Evolutionary conservation across 2,888 invertebrate species (phyloP).

Genomic region (Cremastobaeus sp.): DNA sequence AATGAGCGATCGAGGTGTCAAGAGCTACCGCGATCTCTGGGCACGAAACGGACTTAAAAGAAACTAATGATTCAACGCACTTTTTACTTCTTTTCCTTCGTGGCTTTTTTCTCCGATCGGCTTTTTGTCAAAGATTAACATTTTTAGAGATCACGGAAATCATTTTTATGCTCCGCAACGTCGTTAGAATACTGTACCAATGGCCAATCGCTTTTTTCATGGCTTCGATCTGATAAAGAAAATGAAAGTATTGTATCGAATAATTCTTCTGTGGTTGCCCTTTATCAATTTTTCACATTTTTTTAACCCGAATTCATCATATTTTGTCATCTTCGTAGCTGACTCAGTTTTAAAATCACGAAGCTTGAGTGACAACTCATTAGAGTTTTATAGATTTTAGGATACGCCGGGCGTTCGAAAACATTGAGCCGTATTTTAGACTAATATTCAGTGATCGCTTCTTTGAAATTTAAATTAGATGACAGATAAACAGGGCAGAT

Average conservation of each 20-base stretch:
- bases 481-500: conserved; percentile 11
- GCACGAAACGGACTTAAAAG: conserved; percentile 28
- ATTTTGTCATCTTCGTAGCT: too few species aligned
- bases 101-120: conserved; percentile 1
- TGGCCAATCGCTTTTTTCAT: conserved; percentile 1
- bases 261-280: too few species aligned
- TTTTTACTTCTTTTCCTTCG: conserved; percentile 7
- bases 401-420: not conserved
- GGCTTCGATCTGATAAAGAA: too few species aligned
- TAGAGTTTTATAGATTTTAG: conserved; percentile 5
- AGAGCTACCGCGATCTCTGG: conserved; percentile 49
- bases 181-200: not conserved
- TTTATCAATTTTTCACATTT: conserved; percentile 9
- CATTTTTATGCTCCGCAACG: conserved; percentile 26
- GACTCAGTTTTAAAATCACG: too few species aligned
- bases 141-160: conserved; percentile 3
- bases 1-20: conserved; percentile 66
- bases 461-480: conserved; percentile 31
- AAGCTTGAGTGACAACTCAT: conserved; percentile 13
- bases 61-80: conserved; percentile 44
- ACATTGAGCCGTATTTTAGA: conserved; percentile 5
- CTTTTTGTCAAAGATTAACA: conserved; percentile 22
- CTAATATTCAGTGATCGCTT: conserved; percentile 17
- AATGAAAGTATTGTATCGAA: too few species aligned
- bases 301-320: too few species aligned